A percentile compares a stretch with the other conserved stretches of the same genome.
Conservation (phyloP, 2,113 vertebrate species). For the Microcebus jonahi region DNA sequence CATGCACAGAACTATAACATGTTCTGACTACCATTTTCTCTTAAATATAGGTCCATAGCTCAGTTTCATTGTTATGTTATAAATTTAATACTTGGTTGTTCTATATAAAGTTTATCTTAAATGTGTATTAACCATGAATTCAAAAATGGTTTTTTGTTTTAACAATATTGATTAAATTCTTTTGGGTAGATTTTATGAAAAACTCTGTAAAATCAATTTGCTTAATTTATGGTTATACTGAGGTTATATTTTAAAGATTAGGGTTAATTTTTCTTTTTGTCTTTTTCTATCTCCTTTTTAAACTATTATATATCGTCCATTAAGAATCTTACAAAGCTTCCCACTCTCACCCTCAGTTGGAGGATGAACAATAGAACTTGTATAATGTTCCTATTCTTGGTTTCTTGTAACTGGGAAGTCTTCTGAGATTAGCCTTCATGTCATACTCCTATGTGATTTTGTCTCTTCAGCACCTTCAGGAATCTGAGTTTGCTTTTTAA, state of each 20-base stretch:
- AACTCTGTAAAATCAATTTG: constrained; percentile 60
- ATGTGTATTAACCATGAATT: constrained; percentile 47
- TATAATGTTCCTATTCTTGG: neutral
- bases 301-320: neutral
- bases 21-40: constrained; percentile 36
- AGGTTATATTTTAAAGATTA: constrained; percentile 59
- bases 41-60: constrained; percentile 38
- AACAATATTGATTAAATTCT: constrained; percentile 70
- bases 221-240: constrained; percentile 45
- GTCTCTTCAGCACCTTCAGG: constrained; percentile 8
- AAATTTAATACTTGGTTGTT: constrained; percentile 17
- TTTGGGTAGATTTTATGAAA: constrained; percentile 41
- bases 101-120: constrained; percentile 59
- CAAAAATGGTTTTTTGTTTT: constrained; percentile 66
- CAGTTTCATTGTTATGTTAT: constrained; percentile 46
- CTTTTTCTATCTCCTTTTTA: constrained; percentile 44
- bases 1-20: constrained; percentile 29
- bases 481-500: constrained; percentile 16
- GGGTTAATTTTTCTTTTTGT: constrained; percentile 42
- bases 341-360: neutral
- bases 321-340: constrained; percentile 5
- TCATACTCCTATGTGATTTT: neutral
- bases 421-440: constrained; percentile 40
- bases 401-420: neutral
- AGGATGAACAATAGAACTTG: neutral